phyloP scores from a whole-genome alignment of 2,888 invertebrate species.

The Zele albiditarsus region DNA sequence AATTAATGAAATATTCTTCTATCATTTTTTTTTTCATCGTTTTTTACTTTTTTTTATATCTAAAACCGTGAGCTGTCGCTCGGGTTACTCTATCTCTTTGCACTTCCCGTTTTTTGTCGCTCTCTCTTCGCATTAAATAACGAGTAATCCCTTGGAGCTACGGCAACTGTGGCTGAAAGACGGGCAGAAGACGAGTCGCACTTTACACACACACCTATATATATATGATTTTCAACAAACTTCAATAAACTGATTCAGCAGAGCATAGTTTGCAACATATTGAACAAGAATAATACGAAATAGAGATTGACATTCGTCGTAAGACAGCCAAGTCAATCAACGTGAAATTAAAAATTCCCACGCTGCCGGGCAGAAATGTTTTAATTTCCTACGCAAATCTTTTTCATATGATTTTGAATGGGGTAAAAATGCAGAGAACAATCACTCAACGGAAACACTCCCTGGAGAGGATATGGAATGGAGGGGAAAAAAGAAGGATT shows the following conservation, averaged over 20 bases:
- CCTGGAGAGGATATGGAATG: background rate
- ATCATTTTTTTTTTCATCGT: background rate
- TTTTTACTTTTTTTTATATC: background rate
- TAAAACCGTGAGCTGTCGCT: background rate
- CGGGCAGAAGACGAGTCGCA: background rate
- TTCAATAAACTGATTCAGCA: background rate
- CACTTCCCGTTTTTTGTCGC: background rate
- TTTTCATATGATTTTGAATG: background rate
- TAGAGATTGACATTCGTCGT: background rate
- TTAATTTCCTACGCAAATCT: background rate
- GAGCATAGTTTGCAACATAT: background rate
- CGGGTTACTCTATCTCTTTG: background rate
- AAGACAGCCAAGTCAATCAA: background rate
- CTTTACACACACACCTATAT: background rate
- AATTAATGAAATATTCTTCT: background rate
- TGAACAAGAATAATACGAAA: background rate
- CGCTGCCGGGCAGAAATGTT: background rate
- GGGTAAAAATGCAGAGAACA: background rate
- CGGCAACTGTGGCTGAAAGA: background rate
- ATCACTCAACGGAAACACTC: background rate
- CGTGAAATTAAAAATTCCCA: background rate
- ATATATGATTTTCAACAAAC: background rate
- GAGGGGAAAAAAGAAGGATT: background rate
- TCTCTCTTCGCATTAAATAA: background rate
- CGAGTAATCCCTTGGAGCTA: background rate